phyloP scores from a whole-genome alignment of 2,888 invertebrate genomes.

The Spodoptera littoralis region DNA sequence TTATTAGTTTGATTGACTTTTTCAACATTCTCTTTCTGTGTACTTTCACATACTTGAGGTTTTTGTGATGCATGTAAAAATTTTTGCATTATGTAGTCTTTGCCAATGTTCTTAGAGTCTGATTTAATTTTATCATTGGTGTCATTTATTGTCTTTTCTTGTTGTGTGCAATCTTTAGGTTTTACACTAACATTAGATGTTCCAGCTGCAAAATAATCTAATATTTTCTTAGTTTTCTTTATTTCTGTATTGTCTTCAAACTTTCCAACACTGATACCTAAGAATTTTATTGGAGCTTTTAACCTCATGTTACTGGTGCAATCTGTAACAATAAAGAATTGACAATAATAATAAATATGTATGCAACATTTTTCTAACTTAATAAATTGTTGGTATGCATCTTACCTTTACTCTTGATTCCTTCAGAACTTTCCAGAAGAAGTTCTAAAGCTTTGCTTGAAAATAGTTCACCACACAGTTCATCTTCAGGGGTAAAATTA shows the following conservation, averaged over 20 bases:
- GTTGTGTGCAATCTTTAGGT: conserved; percentile 44
- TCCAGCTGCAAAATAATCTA: conserved; percentile 88
- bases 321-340: conserved; percentile 66
- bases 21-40: conserved; percentile 3
- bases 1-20: conserved; percentile 14
- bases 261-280: conserved; percentile 94
- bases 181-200: conserved; percentile 64
- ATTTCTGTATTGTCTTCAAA: conserved; percentile 90
- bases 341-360: too few species aligned
- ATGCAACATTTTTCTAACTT: too few species aligned
- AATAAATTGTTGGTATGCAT: background rate
- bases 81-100: conserved; percentile 74
- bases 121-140: conserved; percentile 24
- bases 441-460: conserved; percentile 90
- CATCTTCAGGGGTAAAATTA: conserved; percentile 87
- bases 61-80: conserved; percentile 65
- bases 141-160: conserved; percentile 18
- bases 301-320: conserved; percentile 75
- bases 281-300: conserved; percentile 90
- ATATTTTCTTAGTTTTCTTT: conserved; percentile 88
- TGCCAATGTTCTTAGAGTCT: conserved; percentile 59
- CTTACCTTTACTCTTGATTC: conserved; percentile 75
- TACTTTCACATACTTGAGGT: conserved; percentile 4
- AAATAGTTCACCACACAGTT: conserved; percentile 91
- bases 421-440: conserved; percentile 90